Evolutionary conservation across 2,888 invertebrate species (phyloP).

Genomic region (Pollenia labialis): DNA sequence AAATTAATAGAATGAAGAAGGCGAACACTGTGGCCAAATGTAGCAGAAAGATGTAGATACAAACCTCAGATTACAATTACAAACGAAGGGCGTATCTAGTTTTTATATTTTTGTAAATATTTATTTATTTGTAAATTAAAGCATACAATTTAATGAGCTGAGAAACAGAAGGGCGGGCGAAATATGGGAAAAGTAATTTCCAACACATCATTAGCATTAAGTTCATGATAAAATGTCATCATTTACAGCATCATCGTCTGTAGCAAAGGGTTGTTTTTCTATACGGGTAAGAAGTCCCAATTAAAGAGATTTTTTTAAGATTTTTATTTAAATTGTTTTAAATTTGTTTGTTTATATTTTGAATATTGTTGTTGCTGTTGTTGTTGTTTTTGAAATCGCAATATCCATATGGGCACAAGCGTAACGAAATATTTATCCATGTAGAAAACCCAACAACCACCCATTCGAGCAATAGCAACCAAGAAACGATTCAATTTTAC

Average conservation of each 20-base stretch:
- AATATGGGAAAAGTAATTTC: background rate
- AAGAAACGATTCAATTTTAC: conserved; percentile 30
- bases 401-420: conserved; percentile 67
- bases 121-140: conserved; percentile 10
- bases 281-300: background rate
- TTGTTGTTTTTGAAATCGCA: conserved; percentile 7
- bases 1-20: background rate
- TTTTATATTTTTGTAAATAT: background rate
- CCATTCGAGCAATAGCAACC: conserved; percentile 40
- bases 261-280: background rate
- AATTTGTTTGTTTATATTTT: conserved; percentile 17
- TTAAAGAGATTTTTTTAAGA: background rate
- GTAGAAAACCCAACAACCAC: conserved; percentile 40
- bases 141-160: conserved; percentile 13
- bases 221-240: conserved; percentile 42
- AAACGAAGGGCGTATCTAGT: conserved; percentile 1
- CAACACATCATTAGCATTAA: conserved; percentile 39
- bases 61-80: background rate
- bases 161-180: background rate
- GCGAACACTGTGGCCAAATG: background rate
- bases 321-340: conserved; percentile 15
- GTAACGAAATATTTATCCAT: conserved; percentile 59
- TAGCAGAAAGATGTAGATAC: background rate
- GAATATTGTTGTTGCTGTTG: background rate
- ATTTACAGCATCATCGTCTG: conserved; percentile 1